Percentiles rank a stretch among this genome's conserved stretches.
These are phyloP conservation scores for Oostethus manadensis DNA, from an alignment of 2,113 vertebrate genomes.

Conservation along the genomic window DNA sequence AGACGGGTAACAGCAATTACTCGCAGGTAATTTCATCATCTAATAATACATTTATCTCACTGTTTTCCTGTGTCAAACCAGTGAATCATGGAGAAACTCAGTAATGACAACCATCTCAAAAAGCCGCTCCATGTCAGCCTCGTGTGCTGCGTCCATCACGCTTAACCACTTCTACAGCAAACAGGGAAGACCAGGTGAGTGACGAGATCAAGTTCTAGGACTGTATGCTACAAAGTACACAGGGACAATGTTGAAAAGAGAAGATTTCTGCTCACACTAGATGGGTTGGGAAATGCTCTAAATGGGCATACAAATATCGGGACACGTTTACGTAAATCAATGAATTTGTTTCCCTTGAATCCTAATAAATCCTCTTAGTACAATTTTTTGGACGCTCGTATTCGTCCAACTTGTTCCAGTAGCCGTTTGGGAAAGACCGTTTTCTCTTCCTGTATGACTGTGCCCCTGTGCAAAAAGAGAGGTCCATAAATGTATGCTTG, in stretches of 20 bases:
- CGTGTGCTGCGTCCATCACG: slow-evolving; percentile 72
- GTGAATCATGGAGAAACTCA: slow-evolving; percentile 82
- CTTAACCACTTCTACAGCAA: slow-evolving; percentile 83
- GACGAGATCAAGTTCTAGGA: neutral
- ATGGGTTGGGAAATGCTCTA: too few relatives aligned
- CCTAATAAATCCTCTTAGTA: too few relatives aligned
- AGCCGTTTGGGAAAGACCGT: too few relatives aligned
- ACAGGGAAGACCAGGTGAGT: slow-evolving; percentile 74
- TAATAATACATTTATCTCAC: neutral
- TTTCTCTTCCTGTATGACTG: neutral
- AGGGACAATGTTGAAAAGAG: neutral
- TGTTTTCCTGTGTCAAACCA: slow-evolving; percentile 20
- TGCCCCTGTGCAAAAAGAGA: too few relatives aligned
- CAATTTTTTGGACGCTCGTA: too few relatives aligned
- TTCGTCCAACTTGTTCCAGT: too few relatives aligned
- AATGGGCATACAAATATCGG: neutral
- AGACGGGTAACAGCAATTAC: slow-evolving; percentile 65
- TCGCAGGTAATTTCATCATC: neutral
- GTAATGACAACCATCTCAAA: slow-evolving; percentile 82
- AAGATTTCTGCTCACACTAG: neutral
- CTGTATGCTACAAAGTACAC: neutral
- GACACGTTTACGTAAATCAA: neutral
- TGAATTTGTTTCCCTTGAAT: too few relatives aligned
- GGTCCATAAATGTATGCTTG: too few relatives aligned
- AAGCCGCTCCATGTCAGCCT: slow-evolving; percentile 84